Evolutionary conservation across 2,113 vertebrate genomes (phyloP), one percentile per base, ranked within the genome.

Genomic region (Glaucidium brasilianum): DNA sequence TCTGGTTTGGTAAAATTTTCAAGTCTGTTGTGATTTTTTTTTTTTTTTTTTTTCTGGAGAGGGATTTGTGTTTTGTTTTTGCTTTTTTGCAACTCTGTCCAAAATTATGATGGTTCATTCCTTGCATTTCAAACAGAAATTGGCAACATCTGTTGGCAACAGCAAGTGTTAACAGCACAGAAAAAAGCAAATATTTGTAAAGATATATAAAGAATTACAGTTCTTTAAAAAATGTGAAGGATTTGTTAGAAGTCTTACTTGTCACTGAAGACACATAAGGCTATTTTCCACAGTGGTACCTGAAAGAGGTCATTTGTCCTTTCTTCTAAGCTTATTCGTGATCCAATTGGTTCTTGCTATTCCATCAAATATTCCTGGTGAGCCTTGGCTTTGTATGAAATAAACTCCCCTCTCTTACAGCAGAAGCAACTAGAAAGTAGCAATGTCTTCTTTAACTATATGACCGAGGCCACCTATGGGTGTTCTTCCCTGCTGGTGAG

Each of bases 111-210:
- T 11, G 12, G 56, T 43, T 95, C 14, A 15, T 76, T 92, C 59
- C n/a, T 66, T 83, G n/a, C n/a, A 55, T 85, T 93, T 76, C 47
- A 78, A 80, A 69, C 29, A 85, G n/a, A 90, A 94, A 53, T 37
- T 73, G 43, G 39, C 69, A 82, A 56, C 17, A 68, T 76, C 55
- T 77, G n/a, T 92, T 81, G 22, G 41, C 80, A 96, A 58, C 34
- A 62, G 15, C 21, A 90, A 85, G 9, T 73, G 34, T 90, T 83
- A 90, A 59, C 37, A 79, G 30, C 25, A 66, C 6, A 80, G 72
- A 69, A 88, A 85, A 85, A 64, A 26, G 4, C 27, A 87, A 75
- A 77, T 89, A 85, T 78, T 87, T 92, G 34, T 85, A 91, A 91
- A 90, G 59, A 52, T 56, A 10, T 19, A 12, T 35, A 64, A 75